Evolutionary conservation across 1,140 invertebrate genomes (phyloP).

Genomic region (Halotydeus destructor): DNA sequence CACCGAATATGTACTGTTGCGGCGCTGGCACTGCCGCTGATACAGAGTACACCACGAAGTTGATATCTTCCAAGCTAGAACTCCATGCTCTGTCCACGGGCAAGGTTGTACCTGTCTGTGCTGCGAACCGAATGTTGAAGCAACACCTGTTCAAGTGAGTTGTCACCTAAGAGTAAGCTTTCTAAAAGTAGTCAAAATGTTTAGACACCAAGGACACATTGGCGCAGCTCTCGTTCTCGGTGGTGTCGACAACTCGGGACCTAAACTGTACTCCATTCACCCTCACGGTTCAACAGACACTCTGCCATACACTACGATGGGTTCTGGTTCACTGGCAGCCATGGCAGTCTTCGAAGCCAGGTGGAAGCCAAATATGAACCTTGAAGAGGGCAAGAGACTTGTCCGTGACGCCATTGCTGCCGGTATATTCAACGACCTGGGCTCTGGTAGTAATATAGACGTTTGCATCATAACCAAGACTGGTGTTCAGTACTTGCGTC

Average conservation of each 20-base stretch:
- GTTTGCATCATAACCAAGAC: constrained; percentile 76
- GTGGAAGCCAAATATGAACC: constrained; percentile 61
- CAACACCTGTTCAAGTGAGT: constrained; percentile 78
- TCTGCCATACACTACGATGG: constrained; percentile 80
- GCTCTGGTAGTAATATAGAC: constrained; percentile 88
- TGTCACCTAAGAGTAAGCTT: not conserved
- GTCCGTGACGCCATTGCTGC: constrained; percentile 79
- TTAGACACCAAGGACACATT: constrained; percentile 55
- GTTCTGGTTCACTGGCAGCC: constrained; percentile 84
- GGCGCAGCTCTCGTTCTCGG: constrained; percentile 84
- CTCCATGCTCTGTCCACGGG: constrained; percentile 74
- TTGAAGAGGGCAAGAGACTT: constrained; percentile 70
- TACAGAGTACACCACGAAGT: constrained; percentile 71
- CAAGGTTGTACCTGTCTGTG: constrained; percentile 58
- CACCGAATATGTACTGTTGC: constrained; percentile 74
- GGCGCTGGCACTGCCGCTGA: constrained; percentile 96
- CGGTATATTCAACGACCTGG: constrained; percentile 93
- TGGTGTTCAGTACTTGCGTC: constrained; percentile 43
- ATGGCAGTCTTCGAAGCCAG: constrained; percentile 83
- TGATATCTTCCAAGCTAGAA: constrained; percentile 73
- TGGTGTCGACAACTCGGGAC: constrained; percentile 66
- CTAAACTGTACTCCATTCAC: constrained; percentile 70
- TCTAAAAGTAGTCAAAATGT: not conserved
- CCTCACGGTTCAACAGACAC: constrained; percentile 86
- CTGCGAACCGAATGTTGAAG: constrained; percentile 69